Conservation (phyloP, 2,797 vertebrate genomes). For the Notoglanidium macrostoma region DNA sequence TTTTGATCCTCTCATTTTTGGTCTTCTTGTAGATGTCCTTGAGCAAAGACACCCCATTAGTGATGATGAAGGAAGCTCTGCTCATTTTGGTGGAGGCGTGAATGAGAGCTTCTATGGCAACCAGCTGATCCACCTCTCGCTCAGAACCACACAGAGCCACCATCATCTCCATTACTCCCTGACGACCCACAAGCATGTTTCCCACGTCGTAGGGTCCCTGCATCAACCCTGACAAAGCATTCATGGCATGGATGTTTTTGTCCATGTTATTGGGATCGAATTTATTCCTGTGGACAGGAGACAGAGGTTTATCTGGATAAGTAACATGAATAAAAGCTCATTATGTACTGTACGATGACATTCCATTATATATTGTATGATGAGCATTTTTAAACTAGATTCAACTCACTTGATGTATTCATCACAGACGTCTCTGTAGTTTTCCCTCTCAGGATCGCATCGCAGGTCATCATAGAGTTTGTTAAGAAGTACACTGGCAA, state of each 20-base stretch:
- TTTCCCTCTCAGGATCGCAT: constrained; percentile 89
- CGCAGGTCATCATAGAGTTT: constrained; percentile 91
- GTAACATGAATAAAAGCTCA: not conserved
- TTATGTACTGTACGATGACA: no score
- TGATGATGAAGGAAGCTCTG: constrained; percentile 92
- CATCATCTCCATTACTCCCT: constrained; percentile 99
- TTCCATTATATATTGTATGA: not conserved
- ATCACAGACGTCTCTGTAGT: constrained; percentile 87
- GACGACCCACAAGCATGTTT: constrained; percentile 84
- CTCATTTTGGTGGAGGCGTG: constrained; percentile 94
- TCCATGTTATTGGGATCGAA: constrained; percentile 97
- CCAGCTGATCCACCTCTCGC: constrained; percentile 93
- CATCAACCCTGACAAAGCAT: constrained; percentile 88
- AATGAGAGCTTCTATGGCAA: constrained; percentile 94
- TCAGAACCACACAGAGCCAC: constrained; percentile 93
- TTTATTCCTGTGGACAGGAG: constrained; percentile 77
- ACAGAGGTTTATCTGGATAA: not conserved
- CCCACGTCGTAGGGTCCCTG: constrained; percentile 97
- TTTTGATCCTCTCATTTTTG: constrained; percentile 96
- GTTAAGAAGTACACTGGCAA: constrained; percentile 90
- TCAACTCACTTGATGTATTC: constrained; percentile 88
- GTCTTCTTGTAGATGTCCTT: constrained; percentile 99
- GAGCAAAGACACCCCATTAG: constrained; percentile 88
- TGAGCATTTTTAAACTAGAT: not conserved
- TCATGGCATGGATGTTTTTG: constrained; percentile 92